Evolutionary conservation across 2,113 vertebrate genomes (phyloP).

Genomic region (Strix aluco): DNA sequence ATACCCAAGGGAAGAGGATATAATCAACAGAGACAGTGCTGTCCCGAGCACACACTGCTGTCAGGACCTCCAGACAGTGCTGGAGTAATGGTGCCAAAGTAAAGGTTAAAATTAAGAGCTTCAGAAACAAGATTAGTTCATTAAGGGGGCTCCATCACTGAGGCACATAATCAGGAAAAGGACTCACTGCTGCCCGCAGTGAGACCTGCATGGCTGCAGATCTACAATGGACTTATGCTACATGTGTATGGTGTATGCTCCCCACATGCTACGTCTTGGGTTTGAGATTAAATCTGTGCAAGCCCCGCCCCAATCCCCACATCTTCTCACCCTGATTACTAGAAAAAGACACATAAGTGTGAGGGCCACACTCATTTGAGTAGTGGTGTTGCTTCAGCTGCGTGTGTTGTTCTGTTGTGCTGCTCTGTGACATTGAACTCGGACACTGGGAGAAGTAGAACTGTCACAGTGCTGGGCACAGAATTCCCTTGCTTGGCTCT

Average conservation of each 20-base stretch:
- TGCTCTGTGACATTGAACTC: background rate
- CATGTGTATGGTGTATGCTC: fast-evolving
- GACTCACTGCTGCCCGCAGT: background rate
- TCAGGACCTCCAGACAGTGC: background rate
- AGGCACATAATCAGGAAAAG: background rate
- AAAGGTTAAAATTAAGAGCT: background rate
- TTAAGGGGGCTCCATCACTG: fast-evolving
- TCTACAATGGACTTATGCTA: background rate
- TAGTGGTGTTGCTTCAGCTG: fast-evolving
- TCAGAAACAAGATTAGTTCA: background rate
- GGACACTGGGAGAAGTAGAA: background rate
- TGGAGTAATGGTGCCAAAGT: background rate
- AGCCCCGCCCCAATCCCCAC: background rate
- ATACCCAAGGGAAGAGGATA: background rate
- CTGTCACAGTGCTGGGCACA: background rate
- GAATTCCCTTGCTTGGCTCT: background rate
- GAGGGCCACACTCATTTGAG: background rate
- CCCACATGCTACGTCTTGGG: background rate
- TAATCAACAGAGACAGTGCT: background rate
- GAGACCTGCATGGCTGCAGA: background rate
- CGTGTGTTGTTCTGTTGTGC: background rate
- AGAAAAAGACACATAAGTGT: background rate
- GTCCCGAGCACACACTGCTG: background rate
- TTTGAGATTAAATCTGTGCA: background rate
- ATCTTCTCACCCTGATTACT: background rate